Conservation (phyloP, 2,113 vertebrate species). For the Gymnocephalus cernua region DNA sequence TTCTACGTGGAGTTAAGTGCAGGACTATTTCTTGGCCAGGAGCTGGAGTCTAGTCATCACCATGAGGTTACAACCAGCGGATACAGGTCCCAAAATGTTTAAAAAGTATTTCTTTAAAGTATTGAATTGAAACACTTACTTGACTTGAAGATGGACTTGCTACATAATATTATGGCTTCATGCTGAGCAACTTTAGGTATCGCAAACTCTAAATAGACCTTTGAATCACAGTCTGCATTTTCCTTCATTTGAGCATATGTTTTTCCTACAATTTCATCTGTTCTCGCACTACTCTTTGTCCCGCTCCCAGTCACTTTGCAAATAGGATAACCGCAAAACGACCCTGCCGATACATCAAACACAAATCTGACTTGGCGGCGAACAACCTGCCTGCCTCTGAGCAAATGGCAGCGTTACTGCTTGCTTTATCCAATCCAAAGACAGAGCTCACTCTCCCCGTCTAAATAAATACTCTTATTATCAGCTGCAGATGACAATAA, state of each 20-base stretch:
- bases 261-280: not conserved
- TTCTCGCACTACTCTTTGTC: not conserved
- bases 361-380: conserved; percentile 10
- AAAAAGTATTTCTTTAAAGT: not conserved
- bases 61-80: not conserved
- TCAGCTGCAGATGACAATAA: conserved; percentile 40
- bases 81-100: not conserved
- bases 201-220: not conserved
- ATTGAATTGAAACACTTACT: not conserved
- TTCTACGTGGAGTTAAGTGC: not conserved
- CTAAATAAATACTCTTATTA: not conserved
- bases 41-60: not conserved
- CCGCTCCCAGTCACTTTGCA: not conserved
- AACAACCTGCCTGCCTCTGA: conserved; percentile 18
- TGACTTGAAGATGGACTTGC: not conserved
- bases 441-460: not conserved
- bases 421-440: conserved; percentile 10
- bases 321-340: not conserved
- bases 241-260: not conserved
- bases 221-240: not conserved
- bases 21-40: not conserved
- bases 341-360: not conserved
- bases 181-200: not conserved
- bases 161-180: not conserved
- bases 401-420: conserved; percentile 13